Percentiles rank a stretch among this genome's conserved stretches.
These are phyloP conservation scores for Smittia aterrima DNA, from an alignment of 2,888 invertebrate species.

Conservation along the genomic window DNA sequence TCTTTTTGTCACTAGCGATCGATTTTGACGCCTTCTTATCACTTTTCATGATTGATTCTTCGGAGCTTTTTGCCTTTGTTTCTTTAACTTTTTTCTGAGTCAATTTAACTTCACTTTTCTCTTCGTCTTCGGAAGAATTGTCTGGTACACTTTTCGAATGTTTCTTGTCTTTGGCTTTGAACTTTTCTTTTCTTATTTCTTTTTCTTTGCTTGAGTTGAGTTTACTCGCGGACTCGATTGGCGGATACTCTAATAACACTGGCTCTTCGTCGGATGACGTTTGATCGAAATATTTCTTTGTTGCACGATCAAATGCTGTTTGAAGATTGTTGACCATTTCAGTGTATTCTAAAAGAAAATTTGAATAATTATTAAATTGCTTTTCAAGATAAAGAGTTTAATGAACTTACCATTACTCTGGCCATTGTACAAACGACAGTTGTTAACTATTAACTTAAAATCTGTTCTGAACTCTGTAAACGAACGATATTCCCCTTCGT, in stretches of 20 bases:
- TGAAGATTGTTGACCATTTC: conserved; percentile 83
- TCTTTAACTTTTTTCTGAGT: conserved; percentile 43
- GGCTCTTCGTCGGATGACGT: conserved; percentile 73
- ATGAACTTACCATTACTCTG: conserved; percentile 80
- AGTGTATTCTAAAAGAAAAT: conserved; percentile 67
- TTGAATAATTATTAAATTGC: not conserved
- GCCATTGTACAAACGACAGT: conserved; percentile 89
- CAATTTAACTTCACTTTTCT: conserved; percentile 42
- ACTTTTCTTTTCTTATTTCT: conserved; percentile 31
- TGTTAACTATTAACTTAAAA: conserved; percentile 88
- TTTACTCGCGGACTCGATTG: conserved; percentile 47
- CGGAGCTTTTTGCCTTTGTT: conserved; percentile 43
- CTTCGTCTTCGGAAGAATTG: not conserved
- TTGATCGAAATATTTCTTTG: conserved; percentile 79
- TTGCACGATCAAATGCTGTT: conserved; percentile 76
- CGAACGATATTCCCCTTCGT: conserved; percentile 74
- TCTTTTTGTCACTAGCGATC: conserved; percentile 7
- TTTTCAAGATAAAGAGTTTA: not conserved
- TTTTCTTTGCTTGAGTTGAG: conserved; percentile 3
- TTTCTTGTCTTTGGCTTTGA: conserved; percentile 37
- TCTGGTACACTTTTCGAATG: conserved; percentile 16
- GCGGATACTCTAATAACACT: conserved; percentile 60
- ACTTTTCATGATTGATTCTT: conserved; percentile 46
- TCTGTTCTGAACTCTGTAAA: conserved; percentile 81
- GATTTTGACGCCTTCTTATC: not conserved